These are phyloP conservation scores for Apus apus DNA, from an alignment of 2,113 vertebrate species.

Conservation along the genomic window DNA sequence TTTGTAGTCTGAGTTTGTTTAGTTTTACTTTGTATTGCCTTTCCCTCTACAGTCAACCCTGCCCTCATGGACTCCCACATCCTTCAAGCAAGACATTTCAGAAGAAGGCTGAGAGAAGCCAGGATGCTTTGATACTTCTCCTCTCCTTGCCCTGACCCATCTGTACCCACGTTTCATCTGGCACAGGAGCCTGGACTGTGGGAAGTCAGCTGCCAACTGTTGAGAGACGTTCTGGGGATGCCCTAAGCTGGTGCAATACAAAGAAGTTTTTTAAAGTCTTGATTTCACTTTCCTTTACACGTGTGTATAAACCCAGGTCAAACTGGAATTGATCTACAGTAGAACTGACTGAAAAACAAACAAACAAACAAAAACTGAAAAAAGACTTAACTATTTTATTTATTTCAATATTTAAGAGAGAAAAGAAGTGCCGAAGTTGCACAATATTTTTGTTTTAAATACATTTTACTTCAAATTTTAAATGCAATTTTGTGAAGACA, in stretches of 20 bases:
- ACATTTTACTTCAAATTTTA: slow-evolving; percentile 76
- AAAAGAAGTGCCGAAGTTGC: slow-evolving; percentile 75
- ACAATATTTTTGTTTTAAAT: slow-evolving; percentile 83
- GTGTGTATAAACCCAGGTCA: slow-evolving; percentile 73
- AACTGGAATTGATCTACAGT: slow-evolving; percentile 73
- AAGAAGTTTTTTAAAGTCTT: slow-evolving; percentile 72
- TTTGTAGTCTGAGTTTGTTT: slow-evolving; percentile 61
- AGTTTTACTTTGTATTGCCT: slow-evolving; percentile 79
- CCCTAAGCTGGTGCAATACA: slow-evolving; percentile 79
- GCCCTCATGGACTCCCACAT: slow-evolving; percentile 55
- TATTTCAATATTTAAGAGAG: slow-evolving; percentile 83
- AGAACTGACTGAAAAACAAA: slow-evolving; percentile 76
- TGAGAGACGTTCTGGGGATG: slow-evolving; percentile 72
- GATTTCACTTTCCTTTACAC: slow-evolving; percentile 70
- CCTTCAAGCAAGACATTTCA: slow-evolving; percentile 77
- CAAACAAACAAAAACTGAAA: slow-evolving; percentile 42
- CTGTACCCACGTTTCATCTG: slow-evolving; percentile 59
- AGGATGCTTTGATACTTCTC: slow-evolving; percentile 48
- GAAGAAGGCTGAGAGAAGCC: slow-evolving; percentile 69
- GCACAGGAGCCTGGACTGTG: slow-evolving; percentile 69
- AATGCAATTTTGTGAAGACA: slow-evolving; percentile 79
- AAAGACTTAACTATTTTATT: slow-evolving; percentile 81
- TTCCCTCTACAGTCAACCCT: slow-evolving; percentile 77
- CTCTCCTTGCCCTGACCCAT: slow-evolving; percentile 63
- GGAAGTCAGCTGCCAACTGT: slow-evolving; percentile 53